Evolutionary conservation across 2,888 invertebrate species (phyloP).

Genomic region (Chrysolina oricalcia): DNA sequence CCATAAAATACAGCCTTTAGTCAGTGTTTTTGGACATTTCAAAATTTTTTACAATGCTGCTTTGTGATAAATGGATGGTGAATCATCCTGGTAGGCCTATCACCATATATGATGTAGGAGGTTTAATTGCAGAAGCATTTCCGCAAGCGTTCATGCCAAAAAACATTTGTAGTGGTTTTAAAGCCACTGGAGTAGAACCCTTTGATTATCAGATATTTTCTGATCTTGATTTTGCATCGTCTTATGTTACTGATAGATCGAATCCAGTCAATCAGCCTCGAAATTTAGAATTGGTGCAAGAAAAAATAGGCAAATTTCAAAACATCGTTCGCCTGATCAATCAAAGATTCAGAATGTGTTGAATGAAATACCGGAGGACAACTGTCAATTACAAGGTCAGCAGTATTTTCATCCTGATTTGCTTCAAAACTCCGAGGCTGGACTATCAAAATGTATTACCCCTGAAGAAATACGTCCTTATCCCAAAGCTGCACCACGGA

Average conservation of each 20-base stretch:
- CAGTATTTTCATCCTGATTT: constrained; percentile 26
- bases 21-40: constrained; percentile 67
- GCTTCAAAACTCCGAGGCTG: constrained; percentile 7
- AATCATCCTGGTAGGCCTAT: constrained; percentile 67
- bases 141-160: constrained; percentile 47
- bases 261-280: constrained; percentile 16
- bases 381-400: constrained; percentile 14
- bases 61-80: constrained; percentile 65
- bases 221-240: constrained; percentile 25
- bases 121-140: constrained; percentile 47
- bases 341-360: not conserved
- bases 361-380: not conserved
- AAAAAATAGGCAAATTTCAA: constrained; percentile 20
- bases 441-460: constrained; percentile 9
- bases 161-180: constrained; percentile 51
- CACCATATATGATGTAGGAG: constrained; percentile 67
- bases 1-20: constrained; percentile 69
- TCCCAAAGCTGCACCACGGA: constrained; percentile 18
- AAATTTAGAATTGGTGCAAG: constrained; percentile 21
- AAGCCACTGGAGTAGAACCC: constrained; percentile 48
- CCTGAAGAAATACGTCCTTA: constrained; percentile 19
- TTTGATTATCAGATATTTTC: too few relatives aligned
- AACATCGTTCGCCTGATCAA: constrained; percentile 19
- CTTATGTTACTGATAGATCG: constrained; percentile 28
- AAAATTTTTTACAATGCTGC: constrained; percentile 63